Evolutionary conservation across 2,888 invertebrate genomes (phyloP).

Genomic region (Leucoptera coffeella): DNA sequence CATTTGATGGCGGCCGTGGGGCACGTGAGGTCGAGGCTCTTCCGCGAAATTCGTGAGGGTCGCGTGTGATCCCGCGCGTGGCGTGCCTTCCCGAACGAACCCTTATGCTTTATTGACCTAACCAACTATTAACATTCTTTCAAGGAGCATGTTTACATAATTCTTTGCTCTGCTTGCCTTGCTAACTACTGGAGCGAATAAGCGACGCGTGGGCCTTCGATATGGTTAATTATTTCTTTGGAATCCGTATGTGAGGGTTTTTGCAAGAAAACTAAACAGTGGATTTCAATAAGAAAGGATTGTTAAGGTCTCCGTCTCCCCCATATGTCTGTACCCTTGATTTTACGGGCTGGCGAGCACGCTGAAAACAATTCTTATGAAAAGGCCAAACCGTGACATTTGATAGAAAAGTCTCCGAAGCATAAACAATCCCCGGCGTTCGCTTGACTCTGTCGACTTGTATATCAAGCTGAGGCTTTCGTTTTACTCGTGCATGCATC

Average conservation of each 20-base stretch:
- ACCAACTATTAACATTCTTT: conserved; percentile 46
- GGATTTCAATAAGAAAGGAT: too few species aligned
- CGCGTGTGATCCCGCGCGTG: conserved; percentile 15
- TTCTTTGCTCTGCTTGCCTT: conserved; percentile 10
- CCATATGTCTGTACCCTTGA: conserved; percentile 13
- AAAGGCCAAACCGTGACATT: conserved; percentile 34
- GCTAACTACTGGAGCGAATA: too few species aligned
- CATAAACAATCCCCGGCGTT: conserved; percentile 18
- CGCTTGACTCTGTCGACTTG: conserved; percentile 10
- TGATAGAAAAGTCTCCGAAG: conserved; percentile 34
- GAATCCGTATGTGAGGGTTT: background rate
- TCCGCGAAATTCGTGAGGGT: conserved; percentile 8
- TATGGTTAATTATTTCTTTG: background rate
- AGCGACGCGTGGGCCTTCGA: too few species aligned
- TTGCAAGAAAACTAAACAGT: too few species aligned
- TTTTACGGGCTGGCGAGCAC: conserved; percentile 27
- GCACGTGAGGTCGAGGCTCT: background rate
- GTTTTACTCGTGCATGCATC: too few species aligned
- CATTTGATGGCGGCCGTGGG: conserved; percentile 2
- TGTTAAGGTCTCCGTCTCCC: too few species aligned
- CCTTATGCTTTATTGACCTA: conserved; percentile 26
- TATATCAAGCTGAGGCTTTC: too few species aligned
- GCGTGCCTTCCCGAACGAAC: conserved; percentile 5
- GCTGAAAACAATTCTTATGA: conserved; percentile 20
- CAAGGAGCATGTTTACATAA: conserved; percentile 43